These are phyloP conservation scores for human DNA, from an alignment of 2,113 vertebrate species.

Conservation along the genomic window GRCh38 chr2:28480501-28481000, in stretches of 20 bases:
- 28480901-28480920: not conserved
- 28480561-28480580: no score
- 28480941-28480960: not conserved
- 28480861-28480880: not conserved
- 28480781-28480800: not conserved
- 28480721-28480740: no score
- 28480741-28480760: not conserved
- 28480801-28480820: not conserved
- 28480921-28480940: not conserved
- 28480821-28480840: not conserved
- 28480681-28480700: no score
- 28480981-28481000: not conserved
- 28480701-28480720: no score
- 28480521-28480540: no score
- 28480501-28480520: no score
- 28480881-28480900: not conserved
- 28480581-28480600: no score
- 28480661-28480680: no score
- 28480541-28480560: no score
- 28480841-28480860: not conserved
- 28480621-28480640: no score
- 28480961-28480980: not conserved
- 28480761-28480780: not conserved
- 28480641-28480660: no score
- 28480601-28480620: no score